phyloP scores from a whole-genome alignment of 1,140 invertebrate genomes.

The Habropoda laboriosa region DNA sequence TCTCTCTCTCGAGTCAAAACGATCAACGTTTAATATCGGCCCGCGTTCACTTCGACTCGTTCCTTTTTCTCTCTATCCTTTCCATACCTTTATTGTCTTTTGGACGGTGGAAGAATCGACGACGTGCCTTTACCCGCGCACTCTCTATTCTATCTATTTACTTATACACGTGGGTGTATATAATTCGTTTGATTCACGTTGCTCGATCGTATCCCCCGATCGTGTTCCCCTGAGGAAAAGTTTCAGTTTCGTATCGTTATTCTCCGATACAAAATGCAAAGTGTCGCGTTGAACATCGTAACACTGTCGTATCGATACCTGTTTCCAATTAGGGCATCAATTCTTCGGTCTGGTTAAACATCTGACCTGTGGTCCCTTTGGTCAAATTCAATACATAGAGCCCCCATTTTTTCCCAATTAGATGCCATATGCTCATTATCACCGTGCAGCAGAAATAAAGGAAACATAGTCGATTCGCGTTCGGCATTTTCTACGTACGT shows the following conservation, averaged over 20 bases:
- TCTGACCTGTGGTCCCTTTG: neutral
- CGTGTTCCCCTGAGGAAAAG: no score
- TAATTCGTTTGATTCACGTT: no score
- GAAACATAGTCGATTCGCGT: constrained; percentile 57
- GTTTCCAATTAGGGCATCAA: neutral
- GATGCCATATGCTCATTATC: constrained; percentile 52
- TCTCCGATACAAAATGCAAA: neutral
- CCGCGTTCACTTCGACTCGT: neutral
- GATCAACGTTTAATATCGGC: no score
- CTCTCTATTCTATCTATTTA: no score
- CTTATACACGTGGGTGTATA: no score
- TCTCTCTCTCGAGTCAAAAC: no score
- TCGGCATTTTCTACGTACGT: constrained; percentile 34
- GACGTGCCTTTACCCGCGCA: neutral
- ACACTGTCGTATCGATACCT: no score
- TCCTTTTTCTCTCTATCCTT: constrained; percentile 1
- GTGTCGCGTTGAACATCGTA: no score
- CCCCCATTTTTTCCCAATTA: constrained; percentile 51
- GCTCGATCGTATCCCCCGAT: no score
- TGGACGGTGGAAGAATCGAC: neutral
- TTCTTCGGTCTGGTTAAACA: constrained; percentile 8
- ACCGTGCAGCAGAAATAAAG: constrained; percentile 57
- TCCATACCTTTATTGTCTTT: constrained; percentile 57
- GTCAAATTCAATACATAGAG: neutral
- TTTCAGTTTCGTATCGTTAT: neutral